Evolutionary conservation across 2,797 vertebrate genomes (phyloP).

Genomic region (Typhlichthys subterraneus): DNA sequence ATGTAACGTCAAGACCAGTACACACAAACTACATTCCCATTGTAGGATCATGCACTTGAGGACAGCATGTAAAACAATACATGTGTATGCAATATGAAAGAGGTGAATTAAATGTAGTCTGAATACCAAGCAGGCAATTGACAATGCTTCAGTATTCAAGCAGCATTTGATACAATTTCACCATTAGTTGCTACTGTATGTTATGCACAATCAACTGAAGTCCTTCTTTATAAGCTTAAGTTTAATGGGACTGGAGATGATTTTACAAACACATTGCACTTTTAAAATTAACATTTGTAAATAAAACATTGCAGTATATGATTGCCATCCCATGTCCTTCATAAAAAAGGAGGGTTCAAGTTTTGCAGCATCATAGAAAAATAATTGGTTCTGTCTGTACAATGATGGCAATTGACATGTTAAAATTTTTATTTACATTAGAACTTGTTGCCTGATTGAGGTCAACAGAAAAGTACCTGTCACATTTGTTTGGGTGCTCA

Average conservation of each 20-base stretch:
- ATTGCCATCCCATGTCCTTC: conserved; percentile 40
- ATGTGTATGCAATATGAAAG: conserved; percentile 47
- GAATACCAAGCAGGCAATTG: conserved; percentile 59
- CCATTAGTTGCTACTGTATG: conserved; percentile 33
- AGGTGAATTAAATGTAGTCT: conserved; percentile 56
- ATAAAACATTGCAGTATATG: conserved; percentile 41
- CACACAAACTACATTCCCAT: conserved; percentile 70
- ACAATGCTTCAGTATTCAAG: conserved; percentile 56
- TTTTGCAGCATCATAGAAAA: conserved; percentile 77
- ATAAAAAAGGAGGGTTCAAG: conserved; percentile 57
- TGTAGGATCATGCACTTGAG: conserved; percentile 73
- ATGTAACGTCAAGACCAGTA: conserved; percentile 68
- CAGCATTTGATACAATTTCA: conserved; percentile 54
- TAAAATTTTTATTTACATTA: conserved; percentile 9
- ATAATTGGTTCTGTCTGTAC: conserved; percentile 79
- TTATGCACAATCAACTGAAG: conserved; percentile 30
- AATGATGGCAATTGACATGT: conserved; percentile 52
- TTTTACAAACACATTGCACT: conserved; percentile 48
- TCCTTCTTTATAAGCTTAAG: conserved; percentile 37
- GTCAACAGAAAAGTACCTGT: conserved; percentile 24
- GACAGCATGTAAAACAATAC: conserved; percentile 59
- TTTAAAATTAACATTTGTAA: conserved; percentile 43
- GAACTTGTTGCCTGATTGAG: conserved; percentile 15
- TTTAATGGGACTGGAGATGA: conserved; percentile 39
- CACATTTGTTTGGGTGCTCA: conserved; percentile 9